Evolutionary conservation across 2,797 vertebrate species (phyloP), one percentile per base, ranked within the genome.

Genomic region (Pachyuromys duprasi): DNA sequence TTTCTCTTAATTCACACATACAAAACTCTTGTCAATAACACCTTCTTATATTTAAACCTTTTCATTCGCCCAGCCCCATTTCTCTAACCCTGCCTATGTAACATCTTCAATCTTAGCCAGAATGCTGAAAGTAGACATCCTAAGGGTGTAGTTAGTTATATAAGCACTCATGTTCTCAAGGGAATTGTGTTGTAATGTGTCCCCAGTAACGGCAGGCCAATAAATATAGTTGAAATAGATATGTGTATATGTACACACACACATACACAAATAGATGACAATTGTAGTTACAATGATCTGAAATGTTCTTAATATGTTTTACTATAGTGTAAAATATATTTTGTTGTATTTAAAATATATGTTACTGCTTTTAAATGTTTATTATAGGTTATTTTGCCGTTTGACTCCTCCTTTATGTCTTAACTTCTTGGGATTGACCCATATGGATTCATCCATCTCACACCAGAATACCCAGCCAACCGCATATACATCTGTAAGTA

Each of bases 401-500:
- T 98, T 99, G 94, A 99, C 99, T 90, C 99, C 99, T 79, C 99
- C 99, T 7, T 98, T 99, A n/a, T 99, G 99, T 97, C 99, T 99
- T 93, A 99, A 99, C 98, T 99, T 99, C 97, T 98, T 99, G 98
- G 99, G 99, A 89, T 97, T 99, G 98, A 99, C 99, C 94, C 99
- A 99, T 98, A 99, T 99, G 99, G 99, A 99, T 98, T 99, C 99
- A 5, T 99, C 99, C 53, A 99, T 99, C 93, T 99, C 99, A 94
- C 99, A 99, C 97, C 98, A 98, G 98, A 97, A 99, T 28, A 99
- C 99, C 96, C 98, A 99, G 93, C 99, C 99, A 98, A 99, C 99
- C 0, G 99, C 99, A 9, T 99, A 99, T 97, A 99, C 99, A 8
- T 99, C 99, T 12, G 99, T 99, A 98, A 99, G 99, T 99, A 94